phyloP scores from a whole-genome alignment of 2,113 vertebrate species.

The Pungitius pungitius region DNA sequence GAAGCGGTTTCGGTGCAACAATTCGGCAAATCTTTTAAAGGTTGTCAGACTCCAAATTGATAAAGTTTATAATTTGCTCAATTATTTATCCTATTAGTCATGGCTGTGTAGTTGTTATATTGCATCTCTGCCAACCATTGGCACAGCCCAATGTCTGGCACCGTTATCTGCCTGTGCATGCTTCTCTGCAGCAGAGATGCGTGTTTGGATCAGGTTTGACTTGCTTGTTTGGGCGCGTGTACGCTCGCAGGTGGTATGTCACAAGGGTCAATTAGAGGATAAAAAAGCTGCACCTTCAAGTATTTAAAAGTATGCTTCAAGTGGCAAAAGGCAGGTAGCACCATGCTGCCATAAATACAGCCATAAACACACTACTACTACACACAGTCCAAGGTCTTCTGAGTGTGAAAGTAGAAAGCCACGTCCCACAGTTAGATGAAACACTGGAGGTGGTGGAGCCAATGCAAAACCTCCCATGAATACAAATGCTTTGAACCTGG shows the following conservation, averaged over 20 bases:
- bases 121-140: not conserved
- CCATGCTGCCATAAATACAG: constrained; percentile 59
- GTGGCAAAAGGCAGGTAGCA: constrained; percentile 51
- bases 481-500: constrained; percentile 78
- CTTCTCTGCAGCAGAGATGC: not conserved
- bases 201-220: constrained; percentile 9
- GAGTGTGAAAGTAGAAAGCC: constrained; percentile 69
- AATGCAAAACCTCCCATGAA: constrained; percentile 80
- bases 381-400: constrained; percentile 68
- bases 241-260: constrained; percentile 19
- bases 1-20: not conserved
- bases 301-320: constrained; percentile 52
- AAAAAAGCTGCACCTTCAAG: constrained; percentile 48
- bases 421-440: constrained; percentile 72
- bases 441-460: constrained; percentile 79
- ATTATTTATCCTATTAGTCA: not conserved
- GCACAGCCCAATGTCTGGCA: not conserved
- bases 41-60: not conserved
- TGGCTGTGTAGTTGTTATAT: not conserved
- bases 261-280: constrained; percentile 41
- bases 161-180: not conserved
- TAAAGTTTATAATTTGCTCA: not conserved
- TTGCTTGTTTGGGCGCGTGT: constrained; percentile 12
- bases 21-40: not conserved
- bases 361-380: constrained; percentile 67